Evolutionary conservation across 30 jellyfish, hydroid and myxozoan genomes (phyloP).

Genomic region (Mastigias papua): DNA sequence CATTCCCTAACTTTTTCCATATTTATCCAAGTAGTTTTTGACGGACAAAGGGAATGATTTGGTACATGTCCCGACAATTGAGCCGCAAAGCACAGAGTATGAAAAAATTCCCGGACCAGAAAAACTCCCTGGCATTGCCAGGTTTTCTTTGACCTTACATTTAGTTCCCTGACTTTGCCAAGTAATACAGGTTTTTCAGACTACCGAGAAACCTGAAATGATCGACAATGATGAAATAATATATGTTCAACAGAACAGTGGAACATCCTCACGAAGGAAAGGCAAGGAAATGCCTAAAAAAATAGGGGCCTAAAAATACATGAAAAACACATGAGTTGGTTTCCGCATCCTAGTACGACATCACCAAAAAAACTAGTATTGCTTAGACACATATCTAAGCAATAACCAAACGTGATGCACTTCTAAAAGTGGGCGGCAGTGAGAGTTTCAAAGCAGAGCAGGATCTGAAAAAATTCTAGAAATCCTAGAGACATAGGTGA

Average conservation of each 20-base stretch:
- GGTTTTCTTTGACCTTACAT: too few species aligned
- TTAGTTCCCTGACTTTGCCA: too few species aligned
- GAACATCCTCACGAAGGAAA: background rate
- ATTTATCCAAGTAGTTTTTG: too few species aligned
- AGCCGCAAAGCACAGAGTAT: too few species aligned
- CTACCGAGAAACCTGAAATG: too few species aligned
- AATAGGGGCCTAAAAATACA: background rate
- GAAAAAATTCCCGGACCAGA: too few species aligned
- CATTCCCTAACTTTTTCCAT: too few species aligned
- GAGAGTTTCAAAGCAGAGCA: background rate
- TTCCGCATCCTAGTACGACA: background rate
- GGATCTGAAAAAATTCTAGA: conserved; percentile 44
- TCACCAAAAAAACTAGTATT: background rate
- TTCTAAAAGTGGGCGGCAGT: background rate
- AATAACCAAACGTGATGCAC: background rate
- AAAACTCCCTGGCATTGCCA: too few species aligned
- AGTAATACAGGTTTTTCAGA: too few species aligned
- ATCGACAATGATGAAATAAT: too few species aligned
- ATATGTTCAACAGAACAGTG: background rate
- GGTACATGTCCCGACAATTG: too few species aligned
- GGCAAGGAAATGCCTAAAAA: background rate
- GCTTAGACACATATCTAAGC: background rate
- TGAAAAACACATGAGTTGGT: background rate
- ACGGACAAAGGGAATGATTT: too few species aligned
- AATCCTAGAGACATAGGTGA: conserved; percentile 21